Evolutionary conservation across 2,888 invertebrate genomes (phyloP).

Genomic region (Choreutis nemorana): DNA sequence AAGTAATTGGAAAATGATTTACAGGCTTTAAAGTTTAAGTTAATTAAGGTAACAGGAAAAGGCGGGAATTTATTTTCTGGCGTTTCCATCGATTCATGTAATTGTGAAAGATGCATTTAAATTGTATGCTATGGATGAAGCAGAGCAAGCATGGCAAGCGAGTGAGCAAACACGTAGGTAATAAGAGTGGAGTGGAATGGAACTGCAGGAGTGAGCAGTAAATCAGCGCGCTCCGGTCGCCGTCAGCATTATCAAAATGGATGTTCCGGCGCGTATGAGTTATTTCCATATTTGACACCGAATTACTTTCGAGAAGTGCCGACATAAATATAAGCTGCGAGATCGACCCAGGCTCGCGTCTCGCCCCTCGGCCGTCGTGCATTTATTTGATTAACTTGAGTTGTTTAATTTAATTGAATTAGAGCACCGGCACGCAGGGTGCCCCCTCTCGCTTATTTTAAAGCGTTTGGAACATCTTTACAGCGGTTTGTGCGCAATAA

Average conservation of each 20-base stretch:
- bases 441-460: conserved; percentile 53
- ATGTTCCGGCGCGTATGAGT: conserved; percentile 62
- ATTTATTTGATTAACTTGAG: conserved; percentile 69
- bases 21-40: too few species aligned
- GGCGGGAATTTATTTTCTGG: too few species aligned
- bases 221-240: conserved; percentile 56
- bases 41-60: too few species aligned
- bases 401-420: conserved; percentile 68
- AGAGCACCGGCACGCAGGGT: conserved; percentile 47
- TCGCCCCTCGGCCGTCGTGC: conserved; percentile 42
- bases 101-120: too few species aligned
- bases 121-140: too few species aligned
- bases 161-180: too few species aligned
- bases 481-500: conserved; percentile 63
- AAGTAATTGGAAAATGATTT: too few species aligned
- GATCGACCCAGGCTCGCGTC: conserved; percentile 24
- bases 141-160: too few species aligned
- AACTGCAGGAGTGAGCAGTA: conserved; percentile 34
- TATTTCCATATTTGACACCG: conserved; percentile 67
- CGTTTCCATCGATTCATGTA: too few species aligned
- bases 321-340: conserved; percentile 52
- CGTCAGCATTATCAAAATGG: conserved; percentile 64
- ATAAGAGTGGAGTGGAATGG: too few species aligned
- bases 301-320: conserved; percentile 66
- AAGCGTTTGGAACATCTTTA: conserved; percentile 62